A percentile compares a stretch with the other conserved stretches of the same genome.
Evolutionary conservation across 2,888 invertebrate genomes (phyloP).

Genomic region (Hylaea fasciaria): DNA sequence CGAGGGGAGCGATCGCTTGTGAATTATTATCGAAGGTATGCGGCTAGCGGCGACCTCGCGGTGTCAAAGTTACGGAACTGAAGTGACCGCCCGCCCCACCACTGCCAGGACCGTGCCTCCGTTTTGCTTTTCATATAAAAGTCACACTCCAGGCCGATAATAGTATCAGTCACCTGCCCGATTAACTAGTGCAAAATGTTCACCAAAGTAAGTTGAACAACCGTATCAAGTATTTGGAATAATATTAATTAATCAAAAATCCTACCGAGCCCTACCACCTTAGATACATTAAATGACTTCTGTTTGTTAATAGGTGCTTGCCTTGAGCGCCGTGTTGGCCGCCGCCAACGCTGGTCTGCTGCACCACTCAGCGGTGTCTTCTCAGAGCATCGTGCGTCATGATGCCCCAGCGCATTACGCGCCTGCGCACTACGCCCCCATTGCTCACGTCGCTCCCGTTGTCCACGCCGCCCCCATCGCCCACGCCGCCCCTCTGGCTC

Average conservation of each 20-base stretch:
- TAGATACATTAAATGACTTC: background rate
- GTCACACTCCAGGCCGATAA: conserved; percentile 75
- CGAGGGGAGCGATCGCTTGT: conserved; percentile 57
- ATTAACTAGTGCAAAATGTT: conserved; percentile 83
- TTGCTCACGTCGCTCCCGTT: conserved; percentile 68
- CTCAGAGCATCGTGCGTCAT: conserved; percentile 80
- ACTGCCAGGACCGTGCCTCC: conserved; percentile 71
- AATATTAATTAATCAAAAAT: conserved; percentile 15
- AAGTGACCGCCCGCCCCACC: conserved; percentile 79
- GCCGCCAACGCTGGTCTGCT: conserved; percentile 84
- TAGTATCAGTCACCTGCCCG: conserved; percentile 82
- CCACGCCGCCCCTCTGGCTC: conserved; percentile 60
- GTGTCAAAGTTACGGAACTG: conserved; percentile 85
- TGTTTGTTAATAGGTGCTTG: conserved; percentile 64
- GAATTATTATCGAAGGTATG: conserved; percentile 70
- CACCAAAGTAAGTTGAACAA: conserved; percentile 75
- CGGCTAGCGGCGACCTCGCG: conserved; percentile 74
- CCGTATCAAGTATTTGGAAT: conserved; percentile 14
- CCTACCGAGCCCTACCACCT: background rate
- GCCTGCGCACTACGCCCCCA: conserved; percentile 63
- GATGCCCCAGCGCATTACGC: conserved; percentile 72
- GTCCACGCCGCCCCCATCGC: conserved; percentile 63
- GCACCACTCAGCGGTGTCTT: conserved; percentile 80
- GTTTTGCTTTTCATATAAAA: conserved; percentile 84
- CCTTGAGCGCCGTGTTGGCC: conserved; percentile 78